A percentile compares a stretch with the other conserved stretches of the same genome.
Conservation (phyloP, 2,113 vertebrate genomes). For the Chaetura pelagica region DNA sequence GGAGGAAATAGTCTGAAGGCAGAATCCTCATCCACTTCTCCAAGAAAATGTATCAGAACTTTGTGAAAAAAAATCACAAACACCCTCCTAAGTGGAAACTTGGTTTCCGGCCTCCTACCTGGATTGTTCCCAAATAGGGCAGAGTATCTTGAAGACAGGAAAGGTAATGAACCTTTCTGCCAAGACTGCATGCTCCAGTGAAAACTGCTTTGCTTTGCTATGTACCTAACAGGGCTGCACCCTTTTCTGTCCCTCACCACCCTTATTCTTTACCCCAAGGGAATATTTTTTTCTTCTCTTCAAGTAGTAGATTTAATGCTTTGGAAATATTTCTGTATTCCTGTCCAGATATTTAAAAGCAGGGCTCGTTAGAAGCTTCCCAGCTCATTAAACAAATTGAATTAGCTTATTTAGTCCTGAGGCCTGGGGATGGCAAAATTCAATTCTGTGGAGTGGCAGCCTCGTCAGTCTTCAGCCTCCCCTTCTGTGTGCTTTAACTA, state of each 20-base stretch:
- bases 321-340: background rate
- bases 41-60: background rate
- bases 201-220: background rate
- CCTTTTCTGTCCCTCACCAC: background rate
- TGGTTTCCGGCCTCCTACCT: background rate
- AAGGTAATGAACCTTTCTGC: conserved; percentile 38
- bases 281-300: conserved; percentile 9
- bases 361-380: conserved; percentile 29
- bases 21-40: background rate
- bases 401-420: conserved; percentile 25
- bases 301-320: background rate
- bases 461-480: background rate
- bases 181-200: background rate
- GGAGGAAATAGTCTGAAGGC: background rate
- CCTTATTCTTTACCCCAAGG: background rate
- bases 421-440: conserved; percentile 30
- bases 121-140: conserved; percentile 23
- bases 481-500: background rate
- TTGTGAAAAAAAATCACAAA: background rate
- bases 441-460: conserved; percentile 15
- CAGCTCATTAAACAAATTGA: conserved; percentile 48
- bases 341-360: background rate
- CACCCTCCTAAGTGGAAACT: background rate
- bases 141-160: background rate
- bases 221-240: background rate